Evolutionary conservation across 2,113 vertebrate species (phyloP), one percentile per base, ranked within the genome.

Genomic region (Siniperca knerii): DNA sequence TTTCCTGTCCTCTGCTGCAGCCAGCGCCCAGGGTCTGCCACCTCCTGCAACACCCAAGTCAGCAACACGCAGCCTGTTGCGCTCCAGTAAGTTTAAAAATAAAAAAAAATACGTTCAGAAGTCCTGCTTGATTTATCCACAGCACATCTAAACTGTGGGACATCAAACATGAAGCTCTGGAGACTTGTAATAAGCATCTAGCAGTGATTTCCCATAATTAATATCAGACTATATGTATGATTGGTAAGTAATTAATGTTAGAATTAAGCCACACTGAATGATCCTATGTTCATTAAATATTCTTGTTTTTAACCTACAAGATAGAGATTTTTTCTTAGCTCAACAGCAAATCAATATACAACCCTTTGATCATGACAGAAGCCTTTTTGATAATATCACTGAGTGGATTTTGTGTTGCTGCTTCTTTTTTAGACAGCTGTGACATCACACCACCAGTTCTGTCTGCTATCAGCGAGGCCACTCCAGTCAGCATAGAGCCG

Each of bases 401-500:
- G 82, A 85, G 33, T 71, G 8, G 0, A 2, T 77, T 21, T 71
- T 78, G 35, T 85, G 11, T 72, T 88, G 87, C 81, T 76, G 74
- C 70, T 61, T 37, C 42, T 10, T 61, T 78, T 93, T 60, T 84
- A 99, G 98, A 97, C 91, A 99, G 98, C 74, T 95, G 96, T 33
- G 98, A 99, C 92, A 97, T 98, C 84, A 98, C 98, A 2, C 98
- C 98, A 3, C 98, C 98, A 0, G 94, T 99, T 75, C 96, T 99
- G 57, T 96, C 97, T 0, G 97, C 97, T 20, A 97, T 99, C 89
- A 96, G 95, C 13, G 98, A 99, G 80, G 97, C 96, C 91, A 99
- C 98, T 18, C 98, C 98, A 0, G 98, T 99, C 95, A 99, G 98
- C 96, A 97, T 99, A 23, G 98, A 99, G 89, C 98, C 98, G 98